These are phyloP conservation scores for Ridgeia piscesae DNA, from an alignment of 1,140 invertebrate genomes.

Conservation along the genomic window DNA sequence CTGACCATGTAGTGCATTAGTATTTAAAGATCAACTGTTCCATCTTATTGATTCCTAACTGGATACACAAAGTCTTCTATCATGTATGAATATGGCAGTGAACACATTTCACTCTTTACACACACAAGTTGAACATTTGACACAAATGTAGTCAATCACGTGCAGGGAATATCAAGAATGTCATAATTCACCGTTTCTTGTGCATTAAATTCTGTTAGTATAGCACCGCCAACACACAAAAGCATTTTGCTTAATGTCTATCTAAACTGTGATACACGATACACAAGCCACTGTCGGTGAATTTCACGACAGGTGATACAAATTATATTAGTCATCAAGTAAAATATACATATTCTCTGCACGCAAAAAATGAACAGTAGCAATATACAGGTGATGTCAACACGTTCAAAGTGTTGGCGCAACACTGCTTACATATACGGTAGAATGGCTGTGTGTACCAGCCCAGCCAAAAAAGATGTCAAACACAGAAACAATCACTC, in stretches of 20 bases:
- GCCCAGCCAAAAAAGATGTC: neutral
- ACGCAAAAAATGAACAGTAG: neutral
- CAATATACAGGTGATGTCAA: neutral
- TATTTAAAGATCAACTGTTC: neutral
- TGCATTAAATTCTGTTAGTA: neutral
- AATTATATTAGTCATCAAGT: neutral
- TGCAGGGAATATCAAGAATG: neutral
- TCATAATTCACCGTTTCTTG: neutral
- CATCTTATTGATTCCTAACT: neutral
- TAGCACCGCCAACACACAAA: neutral
- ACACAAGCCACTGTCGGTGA: neutral
- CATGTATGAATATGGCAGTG: neutral
- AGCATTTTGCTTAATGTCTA: neutral
- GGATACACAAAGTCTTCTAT: neutral
- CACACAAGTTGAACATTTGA: neutral
- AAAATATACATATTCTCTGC: constrained; percentile 2
- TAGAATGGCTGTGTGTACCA: neutral
- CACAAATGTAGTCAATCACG: neutral
- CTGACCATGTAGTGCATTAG: neutral
- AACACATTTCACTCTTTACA: neutral
- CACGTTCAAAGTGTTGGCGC: neutral
- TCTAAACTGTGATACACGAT: neutral
- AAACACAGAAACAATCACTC: neutral
- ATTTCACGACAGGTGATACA: neutral
- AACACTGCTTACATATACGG: neutral